Base-by-base conservation (phyloP, 2,113 vertebrate species). In the Pterocles orientalis region DNA sequence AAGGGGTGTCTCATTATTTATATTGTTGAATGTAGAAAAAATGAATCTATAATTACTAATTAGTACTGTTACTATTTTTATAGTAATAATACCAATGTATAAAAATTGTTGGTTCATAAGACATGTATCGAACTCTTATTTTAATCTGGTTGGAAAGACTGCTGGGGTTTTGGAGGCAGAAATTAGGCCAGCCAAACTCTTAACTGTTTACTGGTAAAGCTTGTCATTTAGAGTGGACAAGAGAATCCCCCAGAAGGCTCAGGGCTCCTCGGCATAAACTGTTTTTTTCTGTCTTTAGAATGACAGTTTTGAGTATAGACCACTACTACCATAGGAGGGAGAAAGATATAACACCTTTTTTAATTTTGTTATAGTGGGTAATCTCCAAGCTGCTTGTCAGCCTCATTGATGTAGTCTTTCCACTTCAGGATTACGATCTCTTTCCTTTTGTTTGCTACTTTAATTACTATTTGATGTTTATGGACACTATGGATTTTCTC, bases 391-490 rank as follows among this genome's bases (percentile, higher is more conserved):
- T 93, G 10, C 47, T 56, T 86, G 54, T 57, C 79, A 90, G 45
- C 6, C 11, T 80, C 58, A 18, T 2, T 77, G 79, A 94, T 54
- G 64, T 8, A 26, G 36, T 58, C 66, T 53, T 92, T 71, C 73
- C 1, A 2, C 73, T 86, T 80, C 41, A 58, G 47, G 68, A 57
- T 93, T 90, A 9, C 33, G 34, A 29, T 41, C 79, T 92, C 62
- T 19, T 76, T 79, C 72, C 79, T 85, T 92, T 93, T 84, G 65
- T 82, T 66, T 73, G 25, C 54, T 73, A 14, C 23, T 90, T 83
- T 90, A 94, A 92, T 96, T 93, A 75, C 57, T 76, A 3, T 88
- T 90, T 90, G 75, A 50, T 85, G 58, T 13, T 57, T 73, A 61
- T n/a, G 25, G 75, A 51, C 62, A 73, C 28, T 70, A 81, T 73